A percentile compares a stretch with the other conserved stretches of the same genome.
Evolutionary conservation across 2,888 invertebrate genomes (phyloP).

Genomic region (Lysandra coridon): DNA sequence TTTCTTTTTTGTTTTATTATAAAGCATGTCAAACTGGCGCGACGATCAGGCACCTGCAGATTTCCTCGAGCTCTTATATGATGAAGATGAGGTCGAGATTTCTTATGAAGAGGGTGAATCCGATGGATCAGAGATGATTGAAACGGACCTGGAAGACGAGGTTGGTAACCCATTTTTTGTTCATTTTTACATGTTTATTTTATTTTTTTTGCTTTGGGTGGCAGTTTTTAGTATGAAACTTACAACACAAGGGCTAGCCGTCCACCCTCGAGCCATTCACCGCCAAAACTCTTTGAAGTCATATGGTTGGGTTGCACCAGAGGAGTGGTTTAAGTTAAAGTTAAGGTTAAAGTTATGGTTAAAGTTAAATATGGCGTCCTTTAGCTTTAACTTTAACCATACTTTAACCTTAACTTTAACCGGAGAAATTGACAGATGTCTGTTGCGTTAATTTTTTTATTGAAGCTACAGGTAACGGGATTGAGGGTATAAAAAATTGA

Average conservation of each 20-base stretch:
- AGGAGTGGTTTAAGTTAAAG: too few relatives aligned
- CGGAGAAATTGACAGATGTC: too few relatives aligned
- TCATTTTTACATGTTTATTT: neutral
- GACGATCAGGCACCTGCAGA: neutral
- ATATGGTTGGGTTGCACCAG: neutral
- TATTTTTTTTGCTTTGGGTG: neutral
- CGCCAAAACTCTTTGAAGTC: neutral
- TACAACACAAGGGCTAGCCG: neutral
- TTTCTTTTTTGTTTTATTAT: neutral
- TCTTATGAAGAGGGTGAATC: conserved; percentile 1
- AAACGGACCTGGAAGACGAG: neutral
- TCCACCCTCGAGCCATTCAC: neutral
- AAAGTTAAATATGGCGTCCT: too few relatives aligned
- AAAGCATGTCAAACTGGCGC: conserved; percentile 5
- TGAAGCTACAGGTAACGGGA: too few relatives aligned
- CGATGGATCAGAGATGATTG: neutral
- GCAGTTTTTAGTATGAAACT: neutral
- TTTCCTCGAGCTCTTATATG: conserved; percentile 17
- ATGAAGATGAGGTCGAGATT: neutral
- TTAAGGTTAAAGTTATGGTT: too few relatives aligned
- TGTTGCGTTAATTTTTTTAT: too few relatives aligned
- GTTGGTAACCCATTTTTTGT: conserved; percentile 27
- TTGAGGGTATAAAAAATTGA: too few relatives aligned
- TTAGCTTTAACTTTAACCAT: too few relatives aligned
- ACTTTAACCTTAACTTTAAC: too few relatives aligned